Evolutionary conservation across 2,888 invertebrate genomes (phyloP).

Genomic region (Leptothorax acervorum): DNA sequence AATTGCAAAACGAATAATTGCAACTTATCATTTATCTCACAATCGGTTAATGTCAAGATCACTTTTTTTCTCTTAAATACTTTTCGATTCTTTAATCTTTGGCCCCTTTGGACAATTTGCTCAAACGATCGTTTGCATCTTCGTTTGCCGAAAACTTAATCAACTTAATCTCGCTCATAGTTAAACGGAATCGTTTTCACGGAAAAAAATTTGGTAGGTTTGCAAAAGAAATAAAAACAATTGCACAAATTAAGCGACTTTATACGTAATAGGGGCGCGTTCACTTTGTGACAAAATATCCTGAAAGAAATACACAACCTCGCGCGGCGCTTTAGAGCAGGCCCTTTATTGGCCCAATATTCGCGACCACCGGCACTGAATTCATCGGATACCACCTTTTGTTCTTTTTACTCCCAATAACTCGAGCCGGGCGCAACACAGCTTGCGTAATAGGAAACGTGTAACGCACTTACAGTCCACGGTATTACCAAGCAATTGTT

Average conservation of each 20-base stretch:
- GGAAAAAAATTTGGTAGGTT: background rate
- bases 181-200: background rate
- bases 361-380: slow-evolving; percentile 40
- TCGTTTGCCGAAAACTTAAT: background rate
- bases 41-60: background rate
- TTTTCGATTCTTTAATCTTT: background rate
- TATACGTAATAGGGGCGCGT: background rate
- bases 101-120: background rate
- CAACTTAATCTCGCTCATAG: background rate
- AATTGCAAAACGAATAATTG: background rate
- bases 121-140: background rate
- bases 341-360: slow-evolving; percentile 44
- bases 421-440: slow-evolving; percentile 38
- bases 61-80: background rate
- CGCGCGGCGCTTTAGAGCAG: slow-evolving; percentile 1
- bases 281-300: slow-evolving; percentile 33
- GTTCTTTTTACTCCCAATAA: slow-evolving; percentile 59
- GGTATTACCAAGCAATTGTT: background rate
- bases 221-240: slow-evolving; percentile 12
- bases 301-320: slow-evolving; percentile 39
- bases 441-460: slow-evolving; percentile 47
- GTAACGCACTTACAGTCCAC: slow-evolving; percentile 28
- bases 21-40: background rate
- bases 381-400: slow-evolving; percentile 37
- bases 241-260: slow-evolving; percentile 11